Evolutionary conservation across 2,797 vertebrate genomes (phyloP), one percentile per base, ranked within the genome.

Genomic region (Orestias chungarensis): DNA sequence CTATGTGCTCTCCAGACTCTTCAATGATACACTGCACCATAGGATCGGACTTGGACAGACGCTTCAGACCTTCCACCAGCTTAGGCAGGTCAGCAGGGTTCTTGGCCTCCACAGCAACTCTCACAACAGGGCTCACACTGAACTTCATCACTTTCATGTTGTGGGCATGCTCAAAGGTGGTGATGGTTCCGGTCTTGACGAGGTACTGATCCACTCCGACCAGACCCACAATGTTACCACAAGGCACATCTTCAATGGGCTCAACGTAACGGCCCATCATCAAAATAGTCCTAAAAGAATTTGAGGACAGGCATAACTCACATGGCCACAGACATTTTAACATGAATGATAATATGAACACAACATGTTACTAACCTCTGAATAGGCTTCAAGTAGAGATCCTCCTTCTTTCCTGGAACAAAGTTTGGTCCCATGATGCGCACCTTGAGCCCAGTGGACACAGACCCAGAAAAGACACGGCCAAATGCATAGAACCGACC

Each of bases 21-120:
- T 99, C 97, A 4, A 98, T 99, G 91, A 99, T 98, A 66, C 97
- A 99, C 95, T 99, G 92, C 93, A 99, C 97, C 97, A 99, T 99
- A 62, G 97, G 98, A 85, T 99, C 97, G 0, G 98, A 99, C 92
- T 99, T 99, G 14, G 96, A 95, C 85, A 99, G 93, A 66, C 97
- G 95, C 67, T 98, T 99, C 73, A 99, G 85, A 1, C 98, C 97
- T 80, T 99, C 98, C 64, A 99, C 98, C 80, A 99, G 92, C 82
- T 99, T 99, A 76, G 97, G 97, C 79, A 99, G 93, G 75, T 99
- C 97, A 0, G 96, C 95, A 0, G 97, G 96, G 88, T 99, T 99
- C 89, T 96, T 98, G 73, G 96, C 97, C 84, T 99, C 97, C 64
- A 99, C 97, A 0, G 98, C 97, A 29, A 99, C 95, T 10, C 97